Evolutionary conservation across 1,140 invertebrate species (phyloP).

Genomic region (Bombus soroeensis): DNA sequence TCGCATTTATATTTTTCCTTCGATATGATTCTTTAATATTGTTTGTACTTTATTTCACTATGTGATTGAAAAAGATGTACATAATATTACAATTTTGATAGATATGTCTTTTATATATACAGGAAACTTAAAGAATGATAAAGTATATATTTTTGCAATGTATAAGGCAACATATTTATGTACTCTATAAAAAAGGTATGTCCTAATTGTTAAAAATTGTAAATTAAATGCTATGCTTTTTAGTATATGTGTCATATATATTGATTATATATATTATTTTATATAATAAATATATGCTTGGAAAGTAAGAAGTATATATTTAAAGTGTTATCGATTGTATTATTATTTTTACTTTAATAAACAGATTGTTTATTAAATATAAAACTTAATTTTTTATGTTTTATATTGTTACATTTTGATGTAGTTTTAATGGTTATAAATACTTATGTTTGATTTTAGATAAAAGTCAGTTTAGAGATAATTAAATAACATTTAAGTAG

Average conservation of each 20-base stretch:
- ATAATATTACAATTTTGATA: not conserved
- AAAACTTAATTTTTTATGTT: not conserved
- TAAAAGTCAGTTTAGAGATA: not conserved
- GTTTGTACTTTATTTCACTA: not conserved
- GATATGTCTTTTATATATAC: not conserved
- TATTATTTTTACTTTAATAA: not conserved
- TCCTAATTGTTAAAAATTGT: not conserved
- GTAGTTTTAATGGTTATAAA: not conserved
- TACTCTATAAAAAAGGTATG: constrained; percentile 1
- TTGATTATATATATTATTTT: not conserved
- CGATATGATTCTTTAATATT: not conserved
- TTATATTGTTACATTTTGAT: not conserved
- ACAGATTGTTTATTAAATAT: not conserved
- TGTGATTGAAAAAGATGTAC: not conserved
- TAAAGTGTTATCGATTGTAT: not conserved
- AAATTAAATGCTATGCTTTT: not conserved
- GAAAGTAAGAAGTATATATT: not conserved
- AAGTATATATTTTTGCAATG: not conserved
- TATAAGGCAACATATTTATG: not conserved
- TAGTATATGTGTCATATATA: not conserved
- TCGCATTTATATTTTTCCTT: not conserved
- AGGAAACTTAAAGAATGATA: not conserved
- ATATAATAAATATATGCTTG: not conserved
- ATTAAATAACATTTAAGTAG: not conserved
- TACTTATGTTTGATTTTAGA: too few species aligned